Conservation (phyloP, 2,797 vertebrate species). For the Molossus molossus region DNA sequence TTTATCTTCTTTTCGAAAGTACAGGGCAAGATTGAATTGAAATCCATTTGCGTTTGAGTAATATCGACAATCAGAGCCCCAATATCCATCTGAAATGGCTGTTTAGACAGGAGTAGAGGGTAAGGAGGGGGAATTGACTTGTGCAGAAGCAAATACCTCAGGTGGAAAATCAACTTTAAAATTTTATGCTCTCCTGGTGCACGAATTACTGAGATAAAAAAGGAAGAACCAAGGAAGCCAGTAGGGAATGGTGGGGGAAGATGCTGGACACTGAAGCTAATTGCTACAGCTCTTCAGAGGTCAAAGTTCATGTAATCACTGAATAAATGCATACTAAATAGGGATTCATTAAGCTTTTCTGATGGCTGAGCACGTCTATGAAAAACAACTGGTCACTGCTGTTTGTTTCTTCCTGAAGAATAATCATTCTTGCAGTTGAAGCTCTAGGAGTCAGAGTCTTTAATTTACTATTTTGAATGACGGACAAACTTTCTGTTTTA, state of each 20-base stretch:
- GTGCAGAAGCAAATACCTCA: slow-evolving; percentile 50
- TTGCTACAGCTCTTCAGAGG: slow-evolving; percentile 88
- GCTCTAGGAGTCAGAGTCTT: slow-evolving; percentile 39
- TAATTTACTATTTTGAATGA: slow-evolving; percentile 74
- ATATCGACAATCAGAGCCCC: slow-evolving; percentile 58
- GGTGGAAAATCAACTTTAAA: slow-evolving; percentile 75
- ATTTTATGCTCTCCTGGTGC: neutral
- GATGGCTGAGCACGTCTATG: slow-evolving; percentile 87
- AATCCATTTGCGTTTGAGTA: slow-evolving; percentile 75
- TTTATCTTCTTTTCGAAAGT: slow-evolving; percentile 68
- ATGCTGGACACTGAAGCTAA: slow-evolving; percentile 85
- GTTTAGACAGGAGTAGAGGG: slow-evolving; percentile 10
- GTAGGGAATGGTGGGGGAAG: slow-evolving; percentile 67
- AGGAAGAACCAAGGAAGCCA: slow-evolving; percentile 45
- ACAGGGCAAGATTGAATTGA: slow-evolving; percentile 72
- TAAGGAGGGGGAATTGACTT: slow-evolving; percentile 2
- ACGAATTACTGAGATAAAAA: slow-evolving; percentile 66
- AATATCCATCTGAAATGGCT: slow-evolving; percentile 64
- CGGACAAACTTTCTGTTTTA: neutral
- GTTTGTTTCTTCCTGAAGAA: slow-evolving; percentile 62
- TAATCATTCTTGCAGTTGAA: slow-evolving; percentile 61
- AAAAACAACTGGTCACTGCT: slow-evolving; percentile 58
- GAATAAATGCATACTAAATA: slow-evolving; percentile 90
- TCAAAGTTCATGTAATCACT: slow-evolving; percentile 90
- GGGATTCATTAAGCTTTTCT: slow-evolving; percentile 88